Evolutionary conservation across 2,888 invertebrate species (phyloP), one percentile per base, ranked within the genome.

Genomic region (Eulithis prunata): DNA sequence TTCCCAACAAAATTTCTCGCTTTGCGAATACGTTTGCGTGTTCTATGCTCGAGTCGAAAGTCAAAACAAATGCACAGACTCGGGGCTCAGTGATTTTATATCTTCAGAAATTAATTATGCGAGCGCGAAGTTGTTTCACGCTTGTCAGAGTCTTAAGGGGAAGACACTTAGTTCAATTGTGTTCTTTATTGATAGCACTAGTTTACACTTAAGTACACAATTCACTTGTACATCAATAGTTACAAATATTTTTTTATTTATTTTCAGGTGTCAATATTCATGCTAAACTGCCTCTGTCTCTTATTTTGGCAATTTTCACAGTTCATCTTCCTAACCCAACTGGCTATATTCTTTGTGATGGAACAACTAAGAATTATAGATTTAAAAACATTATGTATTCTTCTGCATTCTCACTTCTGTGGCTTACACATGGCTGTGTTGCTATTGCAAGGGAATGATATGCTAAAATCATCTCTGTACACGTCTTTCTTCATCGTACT

Each of bases 291-390:
- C 60, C 73, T 94, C 0, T 94, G 94, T 69, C 84, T 95, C 0
- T 82, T 95, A 0, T 94, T 94, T 73, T 97, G 97, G 96, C 96
- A 98, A 87, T 97, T 98, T 90, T 95, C 97, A 0, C 97, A 97
- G 76, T 97, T 97, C 78, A 95, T 97, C 64, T 95, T 97, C 75
- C 92, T 96, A 4, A 97, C 97, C 0, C 97, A 98, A 84, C 93
- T 95, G 0, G 86, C 96, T 5, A 95, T 96, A 4, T 93, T 97
- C 71, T 95, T 97, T 77, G 88, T 95, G 1, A 94, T 96, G 73
- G 96, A 96, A 77, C 95, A 95, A 78, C 77, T 95, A 0, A 88
- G 86, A 49, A 87, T 94, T 0, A 93, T 95, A 2, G 87, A 94
- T 10, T 75, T 87, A 0, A 89, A 91, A 65, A 75, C 86, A 0